Conservation (phyloP, 2,113 vertebrate genomes). For the Procavia capensis region DNA sequence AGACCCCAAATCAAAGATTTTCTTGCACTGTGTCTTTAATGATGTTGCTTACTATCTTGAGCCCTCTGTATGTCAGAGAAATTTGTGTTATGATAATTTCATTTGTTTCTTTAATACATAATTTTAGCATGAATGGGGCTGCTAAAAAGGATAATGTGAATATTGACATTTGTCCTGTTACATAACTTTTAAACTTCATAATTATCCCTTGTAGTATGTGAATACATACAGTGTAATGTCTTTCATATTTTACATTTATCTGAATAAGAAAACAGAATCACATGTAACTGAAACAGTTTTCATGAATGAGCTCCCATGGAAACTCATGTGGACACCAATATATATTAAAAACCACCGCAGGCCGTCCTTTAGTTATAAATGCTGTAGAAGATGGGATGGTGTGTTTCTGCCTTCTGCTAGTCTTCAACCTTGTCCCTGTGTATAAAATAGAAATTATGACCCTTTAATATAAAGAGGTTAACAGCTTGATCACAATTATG, state of each 20-base stretch:
- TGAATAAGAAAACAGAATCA: conserved; percentile 26
- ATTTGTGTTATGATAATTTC: conserved; percentile 8
- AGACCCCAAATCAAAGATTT: conserved; percentile 38
- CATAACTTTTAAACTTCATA: conserved; percentile 22
- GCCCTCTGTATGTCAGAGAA: background rate
- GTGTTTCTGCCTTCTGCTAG: background rate
- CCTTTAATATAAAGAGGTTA: background rate
- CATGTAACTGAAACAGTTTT: conserved; percentile 41
- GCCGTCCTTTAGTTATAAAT: background rate
- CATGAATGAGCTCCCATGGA: background rate
- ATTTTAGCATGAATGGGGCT: conserved; percentile 5
- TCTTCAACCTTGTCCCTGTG: background rate
- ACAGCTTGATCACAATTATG: background rate
- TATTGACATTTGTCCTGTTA: conserved; percentile 30
- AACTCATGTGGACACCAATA: background rate
- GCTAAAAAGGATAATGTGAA: background rate
- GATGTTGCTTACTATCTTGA: conserved; percentile 22
- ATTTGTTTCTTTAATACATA: background rate
- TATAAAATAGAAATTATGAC: conserved; percentile 8
- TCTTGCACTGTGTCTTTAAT: background rate
- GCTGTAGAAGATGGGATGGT: background rate
- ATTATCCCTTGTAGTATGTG: conserved; percentile 32
- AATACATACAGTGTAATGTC: background rate
- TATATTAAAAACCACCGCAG: background rate
- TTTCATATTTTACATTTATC: conserved; percentile 15